phyloP scores from a whole-genome alignment of 2,888 invertebrate species.

The Busseola fusca region DNA sequence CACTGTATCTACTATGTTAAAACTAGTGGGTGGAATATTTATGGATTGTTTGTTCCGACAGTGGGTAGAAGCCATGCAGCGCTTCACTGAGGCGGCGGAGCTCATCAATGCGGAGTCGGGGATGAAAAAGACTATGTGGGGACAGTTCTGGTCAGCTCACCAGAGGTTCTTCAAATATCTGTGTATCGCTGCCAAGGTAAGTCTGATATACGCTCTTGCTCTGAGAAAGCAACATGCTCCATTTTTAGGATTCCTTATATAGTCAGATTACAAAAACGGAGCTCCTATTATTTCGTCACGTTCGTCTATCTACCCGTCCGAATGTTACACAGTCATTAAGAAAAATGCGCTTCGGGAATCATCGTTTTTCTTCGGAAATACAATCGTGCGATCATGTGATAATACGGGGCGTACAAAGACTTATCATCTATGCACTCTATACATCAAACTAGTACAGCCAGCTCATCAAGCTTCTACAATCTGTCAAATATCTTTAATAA shows the following conservation, averaged over 20 bases:
- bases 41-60: conserved; percentile 8
- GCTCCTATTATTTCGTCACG: not conserved
- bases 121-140: conserved; percentile 99
- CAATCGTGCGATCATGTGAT: not conserved
- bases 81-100: conserved; percentile 98
- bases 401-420: not conserved
- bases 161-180: conserved; percentile 99
- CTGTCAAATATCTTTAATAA: too few relatives aligned
- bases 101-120: conserved; percentile 97
- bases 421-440: not conserved
- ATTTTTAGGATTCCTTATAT: not conserved
- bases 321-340: not conserved
- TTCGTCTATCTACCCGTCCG: not conserved
- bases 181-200: conserved; percentile 98
- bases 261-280: not conserved
- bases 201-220: not conserved
- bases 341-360: conserved; percentile 1
- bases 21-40: not conserved
- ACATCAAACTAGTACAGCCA: not conserved
- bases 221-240: not conserved
- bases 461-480: too few relatives aligned
- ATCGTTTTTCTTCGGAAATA: not conserved
- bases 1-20: not conserved
- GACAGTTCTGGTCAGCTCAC: conserved; percentile 99
- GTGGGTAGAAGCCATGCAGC: conserved; percentile 99